Evolutionary conservation across 2,113 vertebrate species (phyloP), one percentile per base, ranked within the genome.

Genomic region (Macrotis lagotis): DNA sequence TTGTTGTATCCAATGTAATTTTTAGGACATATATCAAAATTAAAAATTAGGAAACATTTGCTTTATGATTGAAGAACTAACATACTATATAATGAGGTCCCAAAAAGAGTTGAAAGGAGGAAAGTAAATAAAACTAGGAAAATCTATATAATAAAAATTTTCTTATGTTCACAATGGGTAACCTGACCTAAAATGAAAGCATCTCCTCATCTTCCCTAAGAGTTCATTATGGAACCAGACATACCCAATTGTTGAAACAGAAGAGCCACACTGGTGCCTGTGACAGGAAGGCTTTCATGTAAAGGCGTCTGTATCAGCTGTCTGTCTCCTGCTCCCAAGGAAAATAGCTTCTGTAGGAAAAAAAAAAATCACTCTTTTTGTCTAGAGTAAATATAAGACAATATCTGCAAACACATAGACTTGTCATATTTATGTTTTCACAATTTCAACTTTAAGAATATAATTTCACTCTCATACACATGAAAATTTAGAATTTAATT

Each of bases 281-380:
- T 99, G 95, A 99, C 98, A 52, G 99, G 99, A 97, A 99, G 98
- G 25, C 98, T 99, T 48, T 99, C 99, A 11, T 99, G 99, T 31
- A 99, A 98, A 97, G 99, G 99, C n/a, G 99, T 99, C 98, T 99
- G 99, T 97, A 99, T 99, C 97, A 99, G 98, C 90, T 99, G 99
- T 88, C 99, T 98, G 96, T 99, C 99, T 97, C 99, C 99, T 92
- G 99, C 99, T 98, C 99, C 99, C 98, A 99, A 98, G 95, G 99
- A 99, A 98, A 99, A 99, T 83, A 99, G 98, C 96, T 99, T 99
- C 99, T 99, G 98, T 83, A 98, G 93, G 97, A 96, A 96, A 25
- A 97, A 25, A n/a, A 22, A 94, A 90, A 95, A 90, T 96, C 9
- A 50, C 25, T 90, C 3, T 14, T 90, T 89, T 90, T 90, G 49